Evolutionary conservation across 1,140 invertebrate species (phyloP).

Genomic region (Philopotamus ludificatus): DNA sequence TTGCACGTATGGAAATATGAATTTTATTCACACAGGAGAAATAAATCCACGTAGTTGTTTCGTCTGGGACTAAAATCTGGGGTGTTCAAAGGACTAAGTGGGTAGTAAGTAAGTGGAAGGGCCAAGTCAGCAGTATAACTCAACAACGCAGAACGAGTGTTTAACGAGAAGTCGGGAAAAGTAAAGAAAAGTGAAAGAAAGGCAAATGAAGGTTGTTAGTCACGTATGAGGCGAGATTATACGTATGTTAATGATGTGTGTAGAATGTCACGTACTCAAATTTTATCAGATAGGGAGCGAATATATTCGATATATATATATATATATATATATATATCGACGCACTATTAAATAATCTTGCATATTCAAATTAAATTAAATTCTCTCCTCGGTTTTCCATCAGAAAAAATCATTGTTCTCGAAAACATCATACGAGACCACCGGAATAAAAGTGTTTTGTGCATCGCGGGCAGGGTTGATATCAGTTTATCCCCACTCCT

Average conservation of each 20-base stretch:
- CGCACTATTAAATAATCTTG: no score
- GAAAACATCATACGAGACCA: no score
- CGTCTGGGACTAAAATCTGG: neutral
- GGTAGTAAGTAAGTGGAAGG: conserved; percentile 7
- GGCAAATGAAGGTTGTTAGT: conserved; percentile 28
- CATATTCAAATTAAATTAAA: no score
- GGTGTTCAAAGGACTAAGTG: conserved; percentile 7
- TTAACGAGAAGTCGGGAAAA: conserved; percentile 15
- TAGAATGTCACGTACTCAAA: conserved; percentile 17
- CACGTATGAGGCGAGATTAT: conserved; percentile 23
- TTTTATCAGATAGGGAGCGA: conserved; percentile 18
- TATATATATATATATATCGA: no score
- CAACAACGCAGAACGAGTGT: neutral
- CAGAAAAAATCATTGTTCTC: no score
- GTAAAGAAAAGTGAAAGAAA: conserved; percentile 1
- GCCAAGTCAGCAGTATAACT: conserved; percentile 1
- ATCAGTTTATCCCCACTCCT: no score
- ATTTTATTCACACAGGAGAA: no score
- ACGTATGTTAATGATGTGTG: conserved; percentile 20
- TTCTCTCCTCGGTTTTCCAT: no score
- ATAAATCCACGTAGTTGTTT: neutral
- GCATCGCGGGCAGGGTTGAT: no score
- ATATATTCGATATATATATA: no score
- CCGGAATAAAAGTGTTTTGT: no score
- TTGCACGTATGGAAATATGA: neutral